These are phyloP conservation scores for Cyprinodon variegatus DNA, from an alignment of 2,113 vertebrate genomes.

Conservation along the genomic window DNA sequence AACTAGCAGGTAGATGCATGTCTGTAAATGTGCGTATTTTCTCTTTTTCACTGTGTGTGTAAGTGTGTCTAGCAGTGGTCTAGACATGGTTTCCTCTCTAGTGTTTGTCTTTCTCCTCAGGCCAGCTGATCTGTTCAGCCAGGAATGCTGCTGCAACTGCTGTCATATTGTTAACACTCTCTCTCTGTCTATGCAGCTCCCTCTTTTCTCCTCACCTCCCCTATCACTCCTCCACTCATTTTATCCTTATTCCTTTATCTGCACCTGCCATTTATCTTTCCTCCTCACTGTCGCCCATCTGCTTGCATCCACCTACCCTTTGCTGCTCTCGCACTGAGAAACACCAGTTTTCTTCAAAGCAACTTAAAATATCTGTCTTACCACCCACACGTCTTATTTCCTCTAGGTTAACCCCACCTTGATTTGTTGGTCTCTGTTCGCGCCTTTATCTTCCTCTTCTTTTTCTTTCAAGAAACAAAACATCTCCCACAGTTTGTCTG, in stretches of 20 bases:
- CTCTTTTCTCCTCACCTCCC: neutral
- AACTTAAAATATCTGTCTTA: conserved; percentile 1
- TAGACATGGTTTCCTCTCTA: conserved; percentile 79
- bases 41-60: conserved; percentile 24
- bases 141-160: conserved; percentile 78
- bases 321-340: neutral
- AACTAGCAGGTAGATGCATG: conserved; percentile 72
- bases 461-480: conserved; percentile 33
- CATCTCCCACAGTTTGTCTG: conserved; percentile 45
- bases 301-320: neutral
- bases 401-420: conserved; percentile 4
- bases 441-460: neutral
- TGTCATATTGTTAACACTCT: conserved; percentile 66
- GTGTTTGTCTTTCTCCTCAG: conserved; percentile 79
- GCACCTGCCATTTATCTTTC: conserved; percentile 19
- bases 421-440: conserved; percentile 17
- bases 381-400: neutral
- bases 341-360: neutral
- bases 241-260: conserved; percentile 18
- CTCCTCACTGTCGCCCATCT: neutral
- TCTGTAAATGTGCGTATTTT: conserved; percentile 46
- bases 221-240: conserved; percentile 33
- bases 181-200: conserved; percentile 44
- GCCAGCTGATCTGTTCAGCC: conserved; percentile 79
- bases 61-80: conserved; percentile 59